A percentile compares a stretch with the other conserved stretches of the same genome.
These are phyloP conservation scores for Nasua narica DNA, from an alignment of 2,797 vertebrate species.

Conservation along the genomic window DNA sequence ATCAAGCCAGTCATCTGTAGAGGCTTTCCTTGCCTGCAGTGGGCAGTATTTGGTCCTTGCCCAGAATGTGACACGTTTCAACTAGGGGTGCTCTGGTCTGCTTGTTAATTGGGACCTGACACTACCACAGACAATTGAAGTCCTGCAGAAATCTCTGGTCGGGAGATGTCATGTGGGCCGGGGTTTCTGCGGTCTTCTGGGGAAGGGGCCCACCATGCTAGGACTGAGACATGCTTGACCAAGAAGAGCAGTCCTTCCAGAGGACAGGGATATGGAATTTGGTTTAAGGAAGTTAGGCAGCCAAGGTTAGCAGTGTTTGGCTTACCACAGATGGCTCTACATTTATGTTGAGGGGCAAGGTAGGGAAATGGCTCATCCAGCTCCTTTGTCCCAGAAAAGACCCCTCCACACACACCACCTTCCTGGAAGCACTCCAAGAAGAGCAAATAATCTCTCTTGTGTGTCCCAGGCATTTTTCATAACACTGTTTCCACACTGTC, in stretches of 20 bases:
- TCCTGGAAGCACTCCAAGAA: background rate
- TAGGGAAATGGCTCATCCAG: background rate
- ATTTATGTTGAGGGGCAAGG: background rate
- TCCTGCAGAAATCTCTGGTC: background rate
- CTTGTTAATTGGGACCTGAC: background rate
- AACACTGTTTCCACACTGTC: background rate
- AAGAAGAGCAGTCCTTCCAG: background rate
- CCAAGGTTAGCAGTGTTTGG: background rate
- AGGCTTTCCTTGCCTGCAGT: background rate
- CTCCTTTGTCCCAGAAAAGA: background rate
- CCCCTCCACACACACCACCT: background rate
- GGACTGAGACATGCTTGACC: background rate
- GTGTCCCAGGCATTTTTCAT: background rate
- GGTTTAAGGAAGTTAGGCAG: background rate
- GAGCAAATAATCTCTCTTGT: background rate
- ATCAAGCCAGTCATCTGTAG: background rate
- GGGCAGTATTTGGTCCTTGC: background rate
- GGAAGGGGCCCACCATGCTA: background rate
- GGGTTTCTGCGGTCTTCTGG: background rate
- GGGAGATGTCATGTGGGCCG: background rate
- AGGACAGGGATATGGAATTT: background rate
- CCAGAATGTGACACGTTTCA: background rate
- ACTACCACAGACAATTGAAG: background rate
- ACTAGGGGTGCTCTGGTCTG: background rate
- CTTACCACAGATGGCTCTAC: background rate